phyloP scores from a whole-genome alignment of 2,888 invertebrate genomes.

The Sipha maydis region DNA sequence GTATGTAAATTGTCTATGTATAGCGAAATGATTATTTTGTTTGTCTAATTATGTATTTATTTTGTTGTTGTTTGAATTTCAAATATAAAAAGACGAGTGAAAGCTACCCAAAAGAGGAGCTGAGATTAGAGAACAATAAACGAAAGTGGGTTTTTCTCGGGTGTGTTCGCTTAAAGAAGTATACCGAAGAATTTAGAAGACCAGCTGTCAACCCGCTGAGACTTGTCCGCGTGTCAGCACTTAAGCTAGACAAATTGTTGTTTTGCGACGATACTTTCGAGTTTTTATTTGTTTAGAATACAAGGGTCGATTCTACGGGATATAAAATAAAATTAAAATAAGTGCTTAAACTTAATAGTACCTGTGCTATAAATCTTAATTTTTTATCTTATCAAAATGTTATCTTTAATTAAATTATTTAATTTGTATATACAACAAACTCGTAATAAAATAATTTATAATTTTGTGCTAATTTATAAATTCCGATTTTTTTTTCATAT shows the following conservation, averaged over 20 bases:
- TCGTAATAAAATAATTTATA: too few relatives aligned
- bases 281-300: slow-evolving; percentile 56
- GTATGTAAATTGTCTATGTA: neutral
- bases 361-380: neutral
- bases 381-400: neutral
- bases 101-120: slow-evolving; percentile 39
- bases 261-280: slow-evolving; percentile 43
- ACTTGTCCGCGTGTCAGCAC: slow-evolving; percentile 58
- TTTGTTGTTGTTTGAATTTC: slow-evolving; percentile 42
- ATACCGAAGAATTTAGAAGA: slow-evolving; percentile 40
- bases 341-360: neutral
- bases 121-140: slow-evolving; percentile 30
- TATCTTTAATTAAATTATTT: neutral
- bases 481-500: neutral
- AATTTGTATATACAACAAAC: neutral
- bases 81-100: slow-evolving; percentile 35
- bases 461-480: too few relatives aligned
- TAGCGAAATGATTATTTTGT: slow-evolving; percentile 32
- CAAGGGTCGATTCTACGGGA: slow-evolving; percentile 8
- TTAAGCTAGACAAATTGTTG: slow-evolving; percentile 61
- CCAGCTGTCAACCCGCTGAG: slow-evolving; percentile 53
- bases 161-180: slow-evolving; percentile 35
- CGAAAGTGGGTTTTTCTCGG: slow-evolving; percentile 50
- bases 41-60: slow-evolving; percentile 38
- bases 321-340: slow-evolving; percentile 30